Conservation (phyloP, 1,140 invertebrate species). For the Euwallacea fornicatus region DNA sequence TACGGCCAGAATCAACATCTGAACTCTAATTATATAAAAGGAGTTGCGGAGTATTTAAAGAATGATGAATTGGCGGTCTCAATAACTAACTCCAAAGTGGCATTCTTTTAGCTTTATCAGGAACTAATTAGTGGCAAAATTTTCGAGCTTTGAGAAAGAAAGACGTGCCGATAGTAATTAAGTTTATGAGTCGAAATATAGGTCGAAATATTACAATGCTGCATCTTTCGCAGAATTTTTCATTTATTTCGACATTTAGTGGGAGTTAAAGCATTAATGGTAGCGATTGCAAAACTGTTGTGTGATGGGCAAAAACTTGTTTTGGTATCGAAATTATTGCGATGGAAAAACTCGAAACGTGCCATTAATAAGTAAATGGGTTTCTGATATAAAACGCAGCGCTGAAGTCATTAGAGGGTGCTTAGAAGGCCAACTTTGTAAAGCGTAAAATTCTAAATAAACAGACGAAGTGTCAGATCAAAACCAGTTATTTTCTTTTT, state of each 20-base stretch:
- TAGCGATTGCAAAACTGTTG: too few species aligned
- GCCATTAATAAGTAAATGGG: too few species aligned
- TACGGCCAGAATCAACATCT: constrained; percentile 22
- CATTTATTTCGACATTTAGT: too few species aligned
- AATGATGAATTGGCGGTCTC: constrained; percentile 30
- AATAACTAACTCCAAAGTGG: constrained; percentile 29
- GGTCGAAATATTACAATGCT: constrained; percentile 9
- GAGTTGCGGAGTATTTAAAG: constrained; percentile 30
- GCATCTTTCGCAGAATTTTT: too few species aligned
- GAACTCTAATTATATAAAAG: constrained; percentile 32
- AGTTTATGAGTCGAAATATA: constrained; percentile 15
- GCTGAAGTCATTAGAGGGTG: too few species aligned
- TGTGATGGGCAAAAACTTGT: too few species aligned
- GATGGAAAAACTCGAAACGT: too few species aligned
- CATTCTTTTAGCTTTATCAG: constrained; percentile 30
- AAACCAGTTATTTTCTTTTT: constrained; percentile 17
- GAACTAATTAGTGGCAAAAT: constrained; percentile 25
- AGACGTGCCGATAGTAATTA: constrained; percentile 22
- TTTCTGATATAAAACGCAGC: too few species aligned
- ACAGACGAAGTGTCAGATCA: constrained; percentile 7
- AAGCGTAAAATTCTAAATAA: neutral
- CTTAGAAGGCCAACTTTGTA: neutral
- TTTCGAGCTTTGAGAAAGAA: constrained; percentile 9
- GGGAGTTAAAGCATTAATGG: too few species aligned
- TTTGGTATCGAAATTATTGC: too few species aligned